Evolutionary conservation across 53 echinoderm and acorn worm species (phyloP).

Genomic region (Arbacia lixula): DNA sequence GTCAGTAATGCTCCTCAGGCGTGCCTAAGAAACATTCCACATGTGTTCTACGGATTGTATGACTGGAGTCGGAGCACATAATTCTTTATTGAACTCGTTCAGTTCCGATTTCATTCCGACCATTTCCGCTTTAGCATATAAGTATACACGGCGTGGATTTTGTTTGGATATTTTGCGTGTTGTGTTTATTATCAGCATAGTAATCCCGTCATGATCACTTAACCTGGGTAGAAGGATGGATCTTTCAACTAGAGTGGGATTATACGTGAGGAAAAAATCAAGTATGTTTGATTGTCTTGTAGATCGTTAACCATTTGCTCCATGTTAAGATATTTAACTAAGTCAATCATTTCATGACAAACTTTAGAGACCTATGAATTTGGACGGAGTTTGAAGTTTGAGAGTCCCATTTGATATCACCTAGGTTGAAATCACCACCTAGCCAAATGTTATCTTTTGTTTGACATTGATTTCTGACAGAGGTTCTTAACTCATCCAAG

Average conservation of each 20-base stretch:
- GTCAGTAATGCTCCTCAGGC: no score
- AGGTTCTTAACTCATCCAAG: constrained; percentile 13
- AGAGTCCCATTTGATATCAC: constrained; percentile 20
- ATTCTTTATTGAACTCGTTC: neutral
- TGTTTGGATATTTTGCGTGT: constrained; percentile 16
- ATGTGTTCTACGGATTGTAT: no score
- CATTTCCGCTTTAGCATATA: constrained; percentile 31
- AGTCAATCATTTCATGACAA: constrained; percentile 20
- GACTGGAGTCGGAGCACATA: no score
- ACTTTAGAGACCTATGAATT: neutral
- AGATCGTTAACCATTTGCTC: constrained; percentile 40
- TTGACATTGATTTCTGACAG: constrained; percentile 17
- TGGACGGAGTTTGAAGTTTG: neutral
- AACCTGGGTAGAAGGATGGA: constrained; percentile 22
- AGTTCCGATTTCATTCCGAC: constrained; percentile 2
- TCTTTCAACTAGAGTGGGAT: constrained; percentile 39
- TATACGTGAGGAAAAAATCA: constrained; percentile 47
- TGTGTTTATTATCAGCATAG: constrained; percentile 29
- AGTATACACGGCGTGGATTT: constrained; percentile 26
- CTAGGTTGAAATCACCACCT: constrained; percentile 45
- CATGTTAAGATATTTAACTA: constrained; percentile 6
- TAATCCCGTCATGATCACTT: constrained; percentile 25
- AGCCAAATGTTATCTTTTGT: neutral
- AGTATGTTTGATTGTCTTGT: constrained; percentile 11
- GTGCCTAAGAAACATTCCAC: no score